Evolutionary conservation across 1,140 invertebrate genomes (phyloP).

Genomic region (Mercenaria mercenaria): DNA sequence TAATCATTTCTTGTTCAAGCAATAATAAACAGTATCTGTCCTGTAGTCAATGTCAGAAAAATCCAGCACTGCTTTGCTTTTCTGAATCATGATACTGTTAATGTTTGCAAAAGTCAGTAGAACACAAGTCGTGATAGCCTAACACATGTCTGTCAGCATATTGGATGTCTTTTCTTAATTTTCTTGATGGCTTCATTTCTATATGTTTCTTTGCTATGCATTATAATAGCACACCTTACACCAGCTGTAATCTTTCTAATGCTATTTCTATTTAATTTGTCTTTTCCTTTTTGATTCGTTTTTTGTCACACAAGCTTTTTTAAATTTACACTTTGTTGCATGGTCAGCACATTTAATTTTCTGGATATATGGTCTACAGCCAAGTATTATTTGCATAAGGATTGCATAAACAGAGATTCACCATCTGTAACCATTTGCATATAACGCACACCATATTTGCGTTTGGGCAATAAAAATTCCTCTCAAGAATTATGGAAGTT

Average conservation of each 20-base stretch:
- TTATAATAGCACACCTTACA: too few species aligned
- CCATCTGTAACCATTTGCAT: conserved; percentile 85
- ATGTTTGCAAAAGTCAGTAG: conserved; percentile 32
- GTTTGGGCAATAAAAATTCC: conserved; percentile 82
- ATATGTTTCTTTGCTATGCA: too few species aligned
- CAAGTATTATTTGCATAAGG: conserved; percentile 78
- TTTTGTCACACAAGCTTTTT: neutral
- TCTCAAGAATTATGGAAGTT: conserved; percentile 83
- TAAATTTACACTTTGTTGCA: too few species aligned
- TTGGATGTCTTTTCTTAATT: conserved; percentile 16
- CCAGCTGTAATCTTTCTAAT: too few species aligned
- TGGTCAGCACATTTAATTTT: conserved; percentile 76
- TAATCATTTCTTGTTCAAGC: neutral
- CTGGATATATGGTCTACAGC: conserved; percentile 77
- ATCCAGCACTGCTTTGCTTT: too few species aligned
- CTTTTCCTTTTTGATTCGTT: too few species aligned
- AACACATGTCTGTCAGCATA: neutral
- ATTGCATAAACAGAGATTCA: conserved; percentile 84
- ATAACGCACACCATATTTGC: conserved; percentile 84
- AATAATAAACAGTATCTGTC: neutral
- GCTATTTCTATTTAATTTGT: neutral
- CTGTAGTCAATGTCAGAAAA: neutral
- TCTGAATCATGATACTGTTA: neutral
- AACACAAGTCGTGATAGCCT: conserved; percentile 28
- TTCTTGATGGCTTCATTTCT: too few species aligned